phyloP scores from a whole-genome alignment of 2,797 vertebrate genomes.

The Craterocephalus amniculus region DNA sequence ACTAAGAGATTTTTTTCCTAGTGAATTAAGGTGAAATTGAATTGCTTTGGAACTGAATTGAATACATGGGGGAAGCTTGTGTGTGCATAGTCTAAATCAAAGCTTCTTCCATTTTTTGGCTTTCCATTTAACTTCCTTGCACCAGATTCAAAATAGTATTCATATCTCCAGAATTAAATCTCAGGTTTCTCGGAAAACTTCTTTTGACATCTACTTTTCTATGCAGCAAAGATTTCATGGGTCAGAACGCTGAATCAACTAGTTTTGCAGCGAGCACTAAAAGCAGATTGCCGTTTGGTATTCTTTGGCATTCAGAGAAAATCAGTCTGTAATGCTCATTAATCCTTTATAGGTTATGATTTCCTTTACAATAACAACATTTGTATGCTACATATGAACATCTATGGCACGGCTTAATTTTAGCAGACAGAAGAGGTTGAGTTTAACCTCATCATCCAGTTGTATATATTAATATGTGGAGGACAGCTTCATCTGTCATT shows the following conservation, averaged over 20 bases:
- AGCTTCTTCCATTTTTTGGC: slow-evolving; percentile 49
- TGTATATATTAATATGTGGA: slow-evolving; percentile 74
- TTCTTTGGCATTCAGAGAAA: slow-evolving; percentile 44
- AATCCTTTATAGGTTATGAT: slow-evolving; percentile 31
- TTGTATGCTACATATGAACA: slow-evolving; percentile 2
- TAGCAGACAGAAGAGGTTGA: slow-evolving; percentile 29
- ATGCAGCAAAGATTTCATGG: slow-evolving; percentile 36
- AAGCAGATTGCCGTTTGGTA: slow-evolving; percentile 49
- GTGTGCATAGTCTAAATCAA: slow-evolving; percentile 45
- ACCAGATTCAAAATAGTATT: slow-evolving; percentile 66
- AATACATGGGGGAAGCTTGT: slow-evolving; percentile 38
- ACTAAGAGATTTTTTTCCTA: slow-evolving; percentile 44
- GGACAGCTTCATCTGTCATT: slow-evolving; percentile 72
- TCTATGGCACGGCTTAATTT: slow-evolving; percentile 16
- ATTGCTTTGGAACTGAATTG: slow-evolving; percentile 54
- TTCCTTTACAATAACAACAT: slow-evolving; percentile 23
- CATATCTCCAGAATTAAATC: slow-evolving; percentile 81
- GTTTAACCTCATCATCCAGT: slow-evolving; percentile 70
- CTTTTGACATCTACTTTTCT: slow-evolving; percentile 64
- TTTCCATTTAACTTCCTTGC: slow-evolving; percentile 67
- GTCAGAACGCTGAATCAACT: slow-evolving; percentile 64
- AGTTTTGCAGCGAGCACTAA: slow-evolving; percentile 43
- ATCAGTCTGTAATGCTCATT: slow-evolving; percentile 47
- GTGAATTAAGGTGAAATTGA: slow-evolving; percentile 59
- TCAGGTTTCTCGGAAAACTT: slow-evolving; percentile 64